These are phyloP conservation scores for Phylloscopus trochilus DNA, from an alignment of 2,113 vertebrate species.

Conservation along the genomic window DNA sequence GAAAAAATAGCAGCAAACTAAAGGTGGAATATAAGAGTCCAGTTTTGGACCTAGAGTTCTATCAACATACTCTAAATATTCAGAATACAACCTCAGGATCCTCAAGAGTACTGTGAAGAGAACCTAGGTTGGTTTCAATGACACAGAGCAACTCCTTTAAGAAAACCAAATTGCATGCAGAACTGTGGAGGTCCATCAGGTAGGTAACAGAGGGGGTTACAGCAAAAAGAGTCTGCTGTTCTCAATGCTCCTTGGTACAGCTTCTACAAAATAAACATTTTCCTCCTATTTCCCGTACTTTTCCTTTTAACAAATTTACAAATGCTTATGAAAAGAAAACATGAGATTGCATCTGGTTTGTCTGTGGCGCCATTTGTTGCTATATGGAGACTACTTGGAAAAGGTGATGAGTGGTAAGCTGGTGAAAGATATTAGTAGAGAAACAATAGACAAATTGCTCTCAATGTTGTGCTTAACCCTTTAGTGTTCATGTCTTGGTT, in stretches of 20 bases:
- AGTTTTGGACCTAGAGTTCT: background rate
- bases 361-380: slow-evolving; percentile 48
- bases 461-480: slow-evolving; percentile 29
- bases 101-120: background rate
- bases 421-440: slow-evolving; percentile 56
- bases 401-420: slow-evolving; percentile 53
- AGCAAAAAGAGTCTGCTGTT: background rate
- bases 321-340: slow-evolving; percentile 51
- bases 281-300: background rate
- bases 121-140: background rate
- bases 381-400: slow-evolving; percentile 38
- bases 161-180: background rate
- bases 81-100: background rate
- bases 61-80: background rate
- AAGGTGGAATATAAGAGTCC: background rate
- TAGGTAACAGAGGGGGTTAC: background rate
- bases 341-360: slow-evolving; percentile 42
- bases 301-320: slow-evolving; percentile 14
- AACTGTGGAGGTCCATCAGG: background rate
- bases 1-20: background rate
- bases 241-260: background rate
- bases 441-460: slow-evolving; percentile 51
- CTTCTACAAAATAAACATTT: slow-evolving; percentile 21
- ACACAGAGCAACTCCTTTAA: background rate
- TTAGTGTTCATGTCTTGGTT: background rate